phyloP scores from a whole-genome alignment of 2,888 invertebrate genomes.

The Phalangium opilio region DNA sequence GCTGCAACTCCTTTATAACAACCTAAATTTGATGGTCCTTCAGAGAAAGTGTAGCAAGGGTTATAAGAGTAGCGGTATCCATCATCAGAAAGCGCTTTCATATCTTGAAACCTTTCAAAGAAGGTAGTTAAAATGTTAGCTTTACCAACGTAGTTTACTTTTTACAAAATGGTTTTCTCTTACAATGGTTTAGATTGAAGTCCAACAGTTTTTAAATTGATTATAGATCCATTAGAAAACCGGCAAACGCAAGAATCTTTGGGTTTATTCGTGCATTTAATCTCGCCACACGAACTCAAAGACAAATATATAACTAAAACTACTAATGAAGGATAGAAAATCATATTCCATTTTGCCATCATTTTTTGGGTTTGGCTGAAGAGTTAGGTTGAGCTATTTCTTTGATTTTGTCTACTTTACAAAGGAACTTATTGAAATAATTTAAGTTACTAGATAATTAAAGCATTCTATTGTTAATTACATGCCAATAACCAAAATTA shows the following conservation, averaged over 20 bases:
- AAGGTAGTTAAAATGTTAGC: background rate
- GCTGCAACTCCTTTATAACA: slow-evolving; percentile 9
- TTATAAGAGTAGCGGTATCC: slow-evolving; percentile 8
- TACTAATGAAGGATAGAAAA: too few species aligned
- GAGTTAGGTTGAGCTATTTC: too few species aligned
- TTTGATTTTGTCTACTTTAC: too few species aligned
- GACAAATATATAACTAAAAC: too few species aligned
- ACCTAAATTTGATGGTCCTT: slow-evolving; percentile 1
- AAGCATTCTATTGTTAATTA: too few species aligned
- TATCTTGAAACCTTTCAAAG: slow-evolving; percentile 5
- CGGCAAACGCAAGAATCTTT: slow-evolving; percentile 6
- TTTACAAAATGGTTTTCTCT: background rate
- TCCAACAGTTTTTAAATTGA: slow-evolving; percentile 11
- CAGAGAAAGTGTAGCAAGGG: slow-evolving; percentile 9
- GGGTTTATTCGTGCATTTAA: background rate
- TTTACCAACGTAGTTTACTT: too few species aligned
- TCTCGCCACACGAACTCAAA: too few species aligned
- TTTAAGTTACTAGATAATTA: too few species aligned
- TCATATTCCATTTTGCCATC: too few species aligned
- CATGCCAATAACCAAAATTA: too few species aligned
- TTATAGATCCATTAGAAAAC: slow-evolving; percentile 11
- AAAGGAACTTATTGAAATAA: too few species aligned
- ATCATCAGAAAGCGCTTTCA: background rate
- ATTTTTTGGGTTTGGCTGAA: too few species aligned
- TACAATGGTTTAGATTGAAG: slow-evolving; percentile 4